Evolutionary conservation across 2,797 vertebrate genomes (phyloP).

Genomic region (Meda fulgida): DNA sequence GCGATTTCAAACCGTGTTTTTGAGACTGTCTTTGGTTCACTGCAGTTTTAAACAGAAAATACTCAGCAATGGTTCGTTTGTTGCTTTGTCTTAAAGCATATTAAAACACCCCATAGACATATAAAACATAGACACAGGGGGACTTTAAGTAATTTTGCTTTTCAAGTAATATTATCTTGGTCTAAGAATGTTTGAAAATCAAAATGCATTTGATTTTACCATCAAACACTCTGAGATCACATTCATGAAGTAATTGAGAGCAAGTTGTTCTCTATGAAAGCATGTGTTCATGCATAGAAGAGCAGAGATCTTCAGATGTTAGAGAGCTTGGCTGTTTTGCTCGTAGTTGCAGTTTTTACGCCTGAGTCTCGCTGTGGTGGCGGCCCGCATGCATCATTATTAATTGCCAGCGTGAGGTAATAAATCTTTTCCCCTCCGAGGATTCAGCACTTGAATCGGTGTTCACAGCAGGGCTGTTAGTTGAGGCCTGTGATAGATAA

Average conservation of each 20-base stretch:
- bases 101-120: too few relatives aligned
- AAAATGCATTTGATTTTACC: background rate
- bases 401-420: constrained; percentile 77
- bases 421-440: constrained; percentile 76
- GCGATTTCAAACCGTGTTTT: too few relatives aligned
- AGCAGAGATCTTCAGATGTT: constrained; percentile 58
- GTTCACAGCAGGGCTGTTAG: constrained; percentile 75
- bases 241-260: background rate
- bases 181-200: background rate
- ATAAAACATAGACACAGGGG: too few relatives aligned
- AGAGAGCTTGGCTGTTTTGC: constrained; percentile 62
- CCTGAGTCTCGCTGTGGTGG: constrained; percentile 69
- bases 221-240: background rate
- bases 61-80: too few relatives aligned
- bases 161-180: too few relatives aligned
- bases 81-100: too few relatives aligned
- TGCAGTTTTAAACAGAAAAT: too few relatives aligned
- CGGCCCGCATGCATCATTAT: constrained; percentile 71
- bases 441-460: constrained; percentile 71
- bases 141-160: too few relatives aligned
- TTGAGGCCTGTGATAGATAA: constrained; percentile 69
- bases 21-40: too few relatives aligned
- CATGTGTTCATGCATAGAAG: background rate
- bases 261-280: background rate
- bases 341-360: constrained; percentile 76